Evolutionary conservation across 1,140 invertebrate species (phyloP).

Genomic region (Mactra quadrangularis): DNA sequence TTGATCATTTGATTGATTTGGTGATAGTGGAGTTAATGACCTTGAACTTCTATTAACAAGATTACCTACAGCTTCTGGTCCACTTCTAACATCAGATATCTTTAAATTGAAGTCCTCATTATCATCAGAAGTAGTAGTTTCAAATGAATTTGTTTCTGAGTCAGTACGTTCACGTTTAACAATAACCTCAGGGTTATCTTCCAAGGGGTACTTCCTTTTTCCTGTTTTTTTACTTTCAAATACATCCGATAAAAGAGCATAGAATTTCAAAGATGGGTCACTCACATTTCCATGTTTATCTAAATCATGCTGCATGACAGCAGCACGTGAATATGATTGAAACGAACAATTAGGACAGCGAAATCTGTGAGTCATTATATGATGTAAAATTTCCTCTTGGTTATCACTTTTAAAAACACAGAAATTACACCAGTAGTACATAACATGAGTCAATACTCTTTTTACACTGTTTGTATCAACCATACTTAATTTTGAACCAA

Average conservation of each 20-base stretch:
- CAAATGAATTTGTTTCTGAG: neutral
- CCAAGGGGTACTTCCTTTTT: slow-evolving; percentile 50
- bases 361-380: slow-evolving; percentile 78
- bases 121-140: too few species aligned
- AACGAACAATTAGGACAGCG: slow-evolving; percentile 77
- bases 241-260: slow-evolving; percentile 74
- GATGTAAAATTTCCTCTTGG: slow-evolving; percentile 71
- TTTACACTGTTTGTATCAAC: slow-evolving; percentile 65
- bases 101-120: slow-evolving; percentile 23
- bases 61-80: slow-evolving; percentile 11
- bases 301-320: slow-evolving; percentile 74
- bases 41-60: neutral
- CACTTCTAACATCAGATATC: slow-evolving; percentile 46
- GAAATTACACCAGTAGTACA: slow-evolving; percentile 80
- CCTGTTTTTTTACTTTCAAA: slow-evolving; percentile 62
- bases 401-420: slow-evolving; percentile 73
- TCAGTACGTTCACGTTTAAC: neutral
- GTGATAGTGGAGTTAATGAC: neutral
- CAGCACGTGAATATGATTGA: slow-evolving; percentile 78
- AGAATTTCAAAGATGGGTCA: slow-evolving; percentile 71
- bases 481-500: slow-evolving; percentile 72
- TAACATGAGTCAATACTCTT: slow-evolving; percentile 67
- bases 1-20: too few species aligned
- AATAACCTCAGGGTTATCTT: neutral
- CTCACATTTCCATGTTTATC: slow-evolving; percentile 72